Base-by-base conservation (phyloP, 2,888 invertebrate species). In the Strigamia crassipes region DNA sequence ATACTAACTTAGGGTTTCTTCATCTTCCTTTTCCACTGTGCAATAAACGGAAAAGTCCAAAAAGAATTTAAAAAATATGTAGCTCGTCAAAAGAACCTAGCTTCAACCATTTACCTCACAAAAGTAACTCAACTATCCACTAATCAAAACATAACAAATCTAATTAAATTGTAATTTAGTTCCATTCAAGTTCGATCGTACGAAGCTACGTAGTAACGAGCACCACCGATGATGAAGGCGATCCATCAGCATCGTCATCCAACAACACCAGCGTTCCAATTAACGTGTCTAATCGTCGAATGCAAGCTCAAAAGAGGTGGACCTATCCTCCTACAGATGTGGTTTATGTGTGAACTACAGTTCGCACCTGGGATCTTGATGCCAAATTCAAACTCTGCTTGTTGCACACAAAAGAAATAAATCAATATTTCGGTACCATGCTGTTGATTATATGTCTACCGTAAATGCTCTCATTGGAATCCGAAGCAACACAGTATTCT, bases 1-100 rank as follows among this genome's bases (percentile, higher is more conserved):
- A 31, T 15, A 13, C 2, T 56, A 18, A 15, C 73, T 15, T n/a
- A 73, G 73, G 73, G 73, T 31, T 23, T 73, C 9, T 73, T 73
- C 31, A 73, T 73, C 31, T 73, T 73, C n/a, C 5, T 73, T 13
- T 73, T 31, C 31, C 73, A 73, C 73, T 73, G 73, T 9, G 56
- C 56, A 9, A 56, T 56, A 2, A 56, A 56, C 10, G 56, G n/a
- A 5, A 56, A 56, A 56, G 56, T 56, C 18, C 56, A 56, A 18
- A 56, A 56, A 18, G 56, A 15, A n/a, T 21, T 56, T 15, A 10
- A 5, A 4, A 56, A 56, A 18, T 56, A 18, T 21, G 15, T 56
- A n/a, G 2, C 9, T 8, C 56, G 56, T 18, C 56, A 56, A 56
- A 56, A 21, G n/a, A 18, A 56, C 18, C 56, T 9, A 18, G 4